Evolutionary conservation across 2,113 vertebrate genomes (phyloP).

Genomic region (Hipposideros armiger): DNA sequence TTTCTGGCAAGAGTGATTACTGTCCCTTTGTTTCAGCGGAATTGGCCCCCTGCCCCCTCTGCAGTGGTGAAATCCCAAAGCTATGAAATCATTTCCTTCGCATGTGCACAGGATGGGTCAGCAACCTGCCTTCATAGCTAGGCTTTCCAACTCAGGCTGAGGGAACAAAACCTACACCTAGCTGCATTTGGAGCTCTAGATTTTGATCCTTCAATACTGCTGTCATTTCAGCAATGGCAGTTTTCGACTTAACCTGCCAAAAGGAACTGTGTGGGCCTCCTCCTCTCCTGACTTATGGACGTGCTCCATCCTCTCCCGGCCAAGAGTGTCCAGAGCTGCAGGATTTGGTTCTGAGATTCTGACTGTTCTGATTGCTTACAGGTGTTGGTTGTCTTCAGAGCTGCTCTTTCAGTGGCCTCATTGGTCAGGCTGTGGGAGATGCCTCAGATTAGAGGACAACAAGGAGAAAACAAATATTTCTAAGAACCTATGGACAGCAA

Average conservation of each 20-base stretch:
- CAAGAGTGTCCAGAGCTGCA: background rate
- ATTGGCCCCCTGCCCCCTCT: constrained; percentile 84
- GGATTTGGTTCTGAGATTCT: background rate
- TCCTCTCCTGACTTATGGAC: background rate
- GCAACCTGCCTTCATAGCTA: constrained; percentile 61
- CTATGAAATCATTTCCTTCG: constrained; percentile 89
- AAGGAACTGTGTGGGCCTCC: background rate
- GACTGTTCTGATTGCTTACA: constrained; percentile 28
- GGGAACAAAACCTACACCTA: background rate
- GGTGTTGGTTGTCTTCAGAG: background rate
- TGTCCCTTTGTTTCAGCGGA: constrained; percentile 84
- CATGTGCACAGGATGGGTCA: constrained; percentile 84
- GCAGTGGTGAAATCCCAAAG: constrained; percentile 87
- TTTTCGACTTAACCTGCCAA: background rate
- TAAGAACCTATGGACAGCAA: background rate
- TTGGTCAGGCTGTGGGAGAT: constrained; percentile 2
- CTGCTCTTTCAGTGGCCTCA: background rate
- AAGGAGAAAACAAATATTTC: background rate
- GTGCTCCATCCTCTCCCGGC: background rate
- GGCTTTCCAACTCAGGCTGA: constrained; percentile 32
- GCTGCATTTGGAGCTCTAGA: background rate
- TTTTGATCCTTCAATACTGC: background rate
- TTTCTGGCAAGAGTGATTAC: constrained; percentile 73
- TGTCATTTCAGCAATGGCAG: background rate
- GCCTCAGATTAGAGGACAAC: background rate